Conservation (phyloP, 2,888 invertebrate genomes). For the Blastobasis lacticolella region DNA sequence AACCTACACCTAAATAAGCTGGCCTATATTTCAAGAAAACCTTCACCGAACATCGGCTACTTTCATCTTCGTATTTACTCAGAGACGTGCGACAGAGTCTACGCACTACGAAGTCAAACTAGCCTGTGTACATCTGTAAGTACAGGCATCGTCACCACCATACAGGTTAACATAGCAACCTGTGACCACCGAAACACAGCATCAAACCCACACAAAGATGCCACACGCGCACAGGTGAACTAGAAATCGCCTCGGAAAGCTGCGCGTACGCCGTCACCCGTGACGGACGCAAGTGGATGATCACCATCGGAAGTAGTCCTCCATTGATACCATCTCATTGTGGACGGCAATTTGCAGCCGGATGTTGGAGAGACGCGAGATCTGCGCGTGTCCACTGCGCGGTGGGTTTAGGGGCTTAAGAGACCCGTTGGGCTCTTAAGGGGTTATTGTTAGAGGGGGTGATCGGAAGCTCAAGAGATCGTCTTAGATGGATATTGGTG, state of each 20-base stretch:
- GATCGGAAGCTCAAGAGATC: background rate
- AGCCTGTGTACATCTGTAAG: no score
- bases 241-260: constrained; percentile 3
- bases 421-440: background rate
- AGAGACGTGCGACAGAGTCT: no score
- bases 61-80: no score
- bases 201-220: no score
- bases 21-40: no score
- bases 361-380: constrained; percentile 63
- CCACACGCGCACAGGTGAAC: background rate
- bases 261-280: constrained; percentile 34
- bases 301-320: constrained; percentile 63
- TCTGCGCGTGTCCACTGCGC: constrained; percentile 33
- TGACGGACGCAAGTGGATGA: constrained; percentile 59
- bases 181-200: no score
- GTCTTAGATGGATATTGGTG: background rate
- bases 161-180: no score
- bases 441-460: background rate
- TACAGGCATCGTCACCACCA: no score
- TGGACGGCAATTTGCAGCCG: constrained; percentile 56
- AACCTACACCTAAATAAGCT: no score
- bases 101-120: no score
- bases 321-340: constrained; percentile 74
- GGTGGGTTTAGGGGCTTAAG: background rate
- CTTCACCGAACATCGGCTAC: no score